phyloP scores from a whole-genome alignment of 2,113 vertebrate species.

The Misgurnus anguillicaudatus region DNA sequence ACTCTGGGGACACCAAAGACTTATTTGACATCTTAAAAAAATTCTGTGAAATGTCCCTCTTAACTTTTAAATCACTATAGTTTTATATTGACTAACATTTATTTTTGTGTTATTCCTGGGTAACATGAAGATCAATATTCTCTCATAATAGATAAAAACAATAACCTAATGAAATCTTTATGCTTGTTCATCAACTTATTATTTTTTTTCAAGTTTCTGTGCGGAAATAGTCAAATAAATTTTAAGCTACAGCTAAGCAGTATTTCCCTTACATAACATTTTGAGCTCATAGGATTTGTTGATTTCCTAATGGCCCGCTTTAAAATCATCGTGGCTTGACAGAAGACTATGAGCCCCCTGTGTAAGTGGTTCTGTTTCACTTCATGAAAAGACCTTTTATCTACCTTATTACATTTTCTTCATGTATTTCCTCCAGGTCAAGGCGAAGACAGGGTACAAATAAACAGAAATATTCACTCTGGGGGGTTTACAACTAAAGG shows the following conservation, averaged over 20 bases:
- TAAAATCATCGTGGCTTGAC: conserved; percentile 15
- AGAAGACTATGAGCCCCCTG: background rate
- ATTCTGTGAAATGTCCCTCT: no score
- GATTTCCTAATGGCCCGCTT: conserved; percentile 42
- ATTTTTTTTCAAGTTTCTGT: background rate
- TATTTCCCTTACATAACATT: conserved; percentile 6
- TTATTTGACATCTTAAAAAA: background rate
- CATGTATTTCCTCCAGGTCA: background rate
- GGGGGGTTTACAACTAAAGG: background rate
- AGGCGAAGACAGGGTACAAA: background rate
- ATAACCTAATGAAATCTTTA: no score
- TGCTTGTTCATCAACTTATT: background rate
- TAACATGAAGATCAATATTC: background rate
- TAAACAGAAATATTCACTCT: background rate
- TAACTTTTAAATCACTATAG: background rate
- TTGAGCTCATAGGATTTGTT: conserved; percentile 38
- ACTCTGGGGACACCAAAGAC: no score
- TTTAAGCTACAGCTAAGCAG: conserved; percentile 21
- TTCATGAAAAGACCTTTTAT: conserved; percentile 6
- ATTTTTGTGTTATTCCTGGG: no score
- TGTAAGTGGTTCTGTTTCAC: background rate
- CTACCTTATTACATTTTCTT: background rate
- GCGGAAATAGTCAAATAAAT: background rate
- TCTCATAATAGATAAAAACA: no score
- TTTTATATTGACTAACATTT: background rate